Evolutionary conservation across 2,888 invertebrate species (phyloP).

Genomic region (Cheilosia scutellata): DNA sequence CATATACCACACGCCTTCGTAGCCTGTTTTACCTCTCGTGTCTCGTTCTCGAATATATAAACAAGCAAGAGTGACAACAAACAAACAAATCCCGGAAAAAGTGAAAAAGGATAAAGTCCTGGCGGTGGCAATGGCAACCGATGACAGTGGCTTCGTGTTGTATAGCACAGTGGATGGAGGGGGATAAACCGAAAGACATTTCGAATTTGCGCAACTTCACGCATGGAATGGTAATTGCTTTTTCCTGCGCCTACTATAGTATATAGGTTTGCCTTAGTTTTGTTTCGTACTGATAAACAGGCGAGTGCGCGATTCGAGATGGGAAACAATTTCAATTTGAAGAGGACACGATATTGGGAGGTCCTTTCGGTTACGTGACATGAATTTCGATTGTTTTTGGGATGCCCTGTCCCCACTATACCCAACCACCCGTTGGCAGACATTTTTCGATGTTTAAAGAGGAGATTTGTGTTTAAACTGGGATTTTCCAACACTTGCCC

Average conservation of each 20-base stretch:
- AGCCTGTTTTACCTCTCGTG: neutral
- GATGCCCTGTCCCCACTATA: neutral
- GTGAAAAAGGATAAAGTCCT: conserved; percentile 59
- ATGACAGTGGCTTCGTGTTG: conserved; percentile 7
- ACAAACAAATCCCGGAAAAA: conserved; percentile 74
- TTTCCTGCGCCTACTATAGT: conserved; percentile 27
- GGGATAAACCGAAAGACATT: conserved; percentile 64
- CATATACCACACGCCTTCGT: conserved; percentile 18
- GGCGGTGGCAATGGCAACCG: conserved; percentile 17
- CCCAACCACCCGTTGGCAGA: neutral
- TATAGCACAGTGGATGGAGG: neutral
- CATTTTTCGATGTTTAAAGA: conserved; percentile 40
- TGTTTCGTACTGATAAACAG: conserved; percentile 29
- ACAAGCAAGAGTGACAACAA: conserved; percentile 74
- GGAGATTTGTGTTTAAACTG: conserved; percentile 65
- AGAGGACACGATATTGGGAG: conserved; percentile 60
- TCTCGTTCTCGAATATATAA: conserved; percentile 31
- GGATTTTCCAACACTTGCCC: conserved; percentile 61
- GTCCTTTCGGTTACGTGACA: conserved; percentile 61
- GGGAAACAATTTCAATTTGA: conserved; percentile 75
- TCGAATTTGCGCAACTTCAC: conserved; percentile 74
- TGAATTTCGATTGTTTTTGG: conserved; percentile 50
- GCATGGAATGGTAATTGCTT: conserved; percentile 75
- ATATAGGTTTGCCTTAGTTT: conserved; percentile 7
- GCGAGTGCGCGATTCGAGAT: conserved; percentile 55